These are phyloP conservation scores for Puntigrus tetrazona DNA, from an alignment of 2,113 vertebrate genomes.

Conservation along the genomic window DNA sequence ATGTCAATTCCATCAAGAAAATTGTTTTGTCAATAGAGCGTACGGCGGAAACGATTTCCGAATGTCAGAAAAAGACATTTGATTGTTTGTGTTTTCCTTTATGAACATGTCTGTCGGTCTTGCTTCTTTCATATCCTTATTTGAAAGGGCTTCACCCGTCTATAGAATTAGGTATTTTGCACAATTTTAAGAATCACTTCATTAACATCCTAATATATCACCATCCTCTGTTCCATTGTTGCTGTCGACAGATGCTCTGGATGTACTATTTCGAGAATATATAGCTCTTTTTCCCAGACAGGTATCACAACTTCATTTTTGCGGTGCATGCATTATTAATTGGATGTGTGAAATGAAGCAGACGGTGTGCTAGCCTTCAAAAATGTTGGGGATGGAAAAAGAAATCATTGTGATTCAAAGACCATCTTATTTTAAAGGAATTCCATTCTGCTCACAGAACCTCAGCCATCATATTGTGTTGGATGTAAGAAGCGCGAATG, in stretches of 20 bases:
- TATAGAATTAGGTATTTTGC: neutral
- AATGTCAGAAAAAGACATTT: constrained; percentile 23
- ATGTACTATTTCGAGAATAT: constrained; percentile 33
- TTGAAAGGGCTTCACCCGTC: constrained; percentile 17
- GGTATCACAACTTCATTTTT: constrained; percentile 49
- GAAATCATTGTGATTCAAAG: constrained; percentile 20
- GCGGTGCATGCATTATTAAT: constrained; percentile 66
- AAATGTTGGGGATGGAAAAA: constrained; percentile 50
- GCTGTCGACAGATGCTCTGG: constrained; percentile 21
- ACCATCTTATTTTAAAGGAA: neutral
- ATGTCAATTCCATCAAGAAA: constrained; percentile 1
- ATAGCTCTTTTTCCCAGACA: constrained; percentile 1
- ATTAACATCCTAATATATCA: constrained; percentile 16
- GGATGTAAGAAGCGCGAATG: constrained; percentile 7
- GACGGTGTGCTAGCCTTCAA: constrained; percentile 61
- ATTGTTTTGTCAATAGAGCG: neutral
- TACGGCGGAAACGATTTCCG: neutral
- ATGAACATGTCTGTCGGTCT: neutral
- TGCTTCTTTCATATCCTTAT: constrained; percentile 19
- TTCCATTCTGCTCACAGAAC: constrained; percentile 29
- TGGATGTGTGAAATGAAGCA: constrained; percentile 59
- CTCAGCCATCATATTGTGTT: neutral
- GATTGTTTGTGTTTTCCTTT: constrained; percentile 27
- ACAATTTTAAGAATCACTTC: neutral
- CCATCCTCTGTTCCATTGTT: constrained; percentile 35